Conservation (phyloP, 2,797 vertebrate species). For the Allenopithecus nigroviridis region DNA sequence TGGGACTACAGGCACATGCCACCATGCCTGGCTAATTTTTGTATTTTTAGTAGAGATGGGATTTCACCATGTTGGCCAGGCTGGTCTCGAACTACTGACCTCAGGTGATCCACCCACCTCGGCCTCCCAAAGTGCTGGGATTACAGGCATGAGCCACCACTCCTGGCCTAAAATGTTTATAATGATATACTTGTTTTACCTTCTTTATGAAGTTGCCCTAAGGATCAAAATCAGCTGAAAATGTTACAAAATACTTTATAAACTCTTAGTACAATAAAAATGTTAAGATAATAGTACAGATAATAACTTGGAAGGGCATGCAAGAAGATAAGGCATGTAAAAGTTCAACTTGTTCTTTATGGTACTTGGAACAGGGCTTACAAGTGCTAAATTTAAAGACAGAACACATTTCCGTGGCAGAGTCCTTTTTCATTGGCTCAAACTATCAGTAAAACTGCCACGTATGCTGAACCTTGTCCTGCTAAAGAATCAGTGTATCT, state of each 20-base stretch:
- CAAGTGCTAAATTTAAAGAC: background rate
- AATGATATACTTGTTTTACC: background rate
- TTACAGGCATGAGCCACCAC: background rate
- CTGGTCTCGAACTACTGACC: background rate
- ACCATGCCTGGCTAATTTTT: background rate
- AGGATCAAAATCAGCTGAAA: conserved; percentile 35
- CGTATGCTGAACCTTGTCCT: conserved; percentile 68
- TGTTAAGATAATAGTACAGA: background rate
- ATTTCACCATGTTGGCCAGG: background rate
- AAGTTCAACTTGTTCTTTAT: conserved; percentile 50
- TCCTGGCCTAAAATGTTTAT: background rate
- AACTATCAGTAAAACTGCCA: conserved; percentile 62
- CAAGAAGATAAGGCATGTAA: background rate
- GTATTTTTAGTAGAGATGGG: background rate
- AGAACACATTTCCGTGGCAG: conserved; percentile 45
- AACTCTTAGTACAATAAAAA: conserved; percentile 27
- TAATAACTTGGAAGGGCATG: conserved; percentile 16
- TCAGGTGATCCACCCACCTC: background rate
- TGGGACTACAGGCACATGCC: background rate
- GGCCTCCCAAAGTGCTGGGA: background rate
- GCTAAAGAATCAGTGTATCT: conserved; percentile 8
- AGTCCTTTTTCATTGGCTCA: conserved; percentile 56
- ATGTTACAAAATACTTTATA: background rate
- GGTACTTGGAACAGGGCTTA: conserved; percentile 9
- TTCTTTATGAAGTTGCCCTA: conserved; percentile 7